Evolutionary conservation across 2,113 vertebrate genomes (phyloP).

Genomic region (Helogale parvula): DNA sequence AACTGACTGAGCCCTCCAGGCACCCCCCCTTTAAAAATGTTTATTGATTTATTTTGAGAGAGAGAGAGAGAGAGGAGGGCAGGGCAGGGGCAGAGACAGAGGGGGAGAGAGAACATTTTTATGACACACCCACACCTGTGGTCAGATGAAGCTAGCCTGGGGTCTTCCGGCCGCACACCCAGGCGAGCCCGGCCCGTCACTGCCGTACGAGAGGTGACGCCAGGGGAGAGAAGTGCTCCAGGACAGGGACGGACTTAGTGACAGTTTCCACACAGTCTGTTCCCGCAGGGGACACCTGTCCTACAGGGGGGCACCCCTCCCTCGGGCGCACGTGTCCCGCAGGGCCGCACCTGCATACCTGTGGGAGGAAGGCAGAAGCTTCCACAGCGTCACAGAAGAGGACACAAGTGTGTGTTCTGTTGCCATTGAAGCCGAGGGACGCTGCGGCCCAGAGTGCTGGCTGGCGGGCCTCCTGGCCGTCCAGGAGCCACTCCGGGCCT

Average conservation of each 20-base stretch:
- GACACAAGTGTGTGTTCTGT: background rate
- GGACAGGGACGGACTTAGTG: background rate
- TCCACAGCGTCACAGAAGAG: background rate
- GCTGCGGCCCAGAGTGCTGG: background rate
- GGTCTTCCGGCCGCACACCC: background rate
- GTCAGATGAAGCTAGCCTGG: no score
- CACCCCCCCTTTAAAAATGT: no score
- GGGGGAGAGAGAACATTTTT: no score
- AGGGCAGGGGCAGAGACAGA: no score
- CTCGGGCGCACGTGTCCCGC: no score
- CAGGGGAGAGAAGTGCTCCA: no score
- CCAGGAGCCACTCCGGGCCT: background rate
- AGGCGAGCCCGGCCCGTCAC: background rate
- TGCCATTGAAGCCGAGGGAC: background rate
- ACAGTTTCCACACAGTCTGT: background rate
- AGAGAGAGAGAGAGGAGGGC: no score
- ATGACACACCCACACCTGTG: background rate
- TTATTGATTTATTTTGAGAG: no score
- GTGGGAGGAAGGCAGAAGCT: background rate
- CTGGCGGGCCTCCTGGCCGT: background rate
- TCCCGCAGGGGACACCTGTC: no score
- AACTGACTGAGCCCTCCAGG: no score
- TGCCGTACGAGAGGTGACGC: background rate
- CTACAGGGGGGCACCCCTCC: no score
- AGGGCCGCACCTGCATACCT: background rate